These are phyloP conservation scores for Nezara viridula DNA, from an alignment of 2,888 invertebrate genomes.

Conservation along the genomic window DNA sequence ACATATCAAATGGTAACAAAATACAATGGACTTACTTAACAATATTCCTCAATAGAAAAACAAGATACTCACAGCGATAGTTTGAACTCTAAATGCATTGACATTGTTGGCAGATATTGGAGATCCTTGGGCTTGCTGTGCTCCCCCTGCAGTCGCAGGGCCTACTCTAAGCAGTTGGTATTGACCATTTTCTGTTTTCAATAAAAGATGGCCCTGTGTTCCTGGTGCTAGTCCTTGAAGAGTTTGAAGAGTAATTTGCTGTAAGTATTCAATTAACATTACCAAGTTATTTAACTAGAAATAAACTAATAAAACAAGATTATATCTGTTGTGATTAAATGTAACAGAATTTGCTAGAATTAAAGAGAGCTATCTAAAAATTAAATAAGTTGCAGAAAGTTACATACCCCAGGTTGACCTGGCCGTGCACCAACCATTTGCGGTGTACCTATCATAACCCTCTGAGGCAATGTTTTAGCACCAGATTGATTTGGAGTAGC, in stretches of 20 bases:
- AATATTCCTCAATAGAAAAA: conserved; percentile 54
- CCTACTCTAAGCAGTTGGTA: conserved; percentile 93
- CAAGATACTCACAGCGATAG: conserved; percentile 84
- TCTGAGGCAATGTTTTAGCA: conserved; percentile 83
- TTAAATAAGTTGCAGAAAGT: conserved; percentile 18
- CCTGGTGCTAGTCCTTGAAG: conserved; percentile 86
- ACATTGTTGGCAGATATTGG: conserved; percentile 68
- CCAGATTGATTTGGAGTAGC: conserved; percentile 76
- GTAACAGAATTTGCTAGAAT: background rate
- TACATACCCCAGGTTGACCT: conserved; percentile 83
- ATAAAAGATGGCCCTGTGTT: conserved; percentile 88
- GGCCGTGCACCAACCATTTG: conserved; percentile 87
- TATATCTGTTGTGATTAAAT: background rate
- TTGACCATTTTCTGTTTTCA: conserved; percentile 97
- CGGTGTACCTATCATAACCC: conserved; percentile 79
- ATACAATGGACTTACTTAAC: background rate
- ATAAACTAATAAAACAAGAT: background rate
- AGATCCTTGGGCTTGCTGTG: conserved; percentile 68
- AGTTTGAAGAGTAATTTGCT: conserved; percentile 90
- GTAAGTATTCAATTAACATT: conserved; percentile 65
- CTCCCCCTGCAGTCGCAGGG: conserved; percentile 75
- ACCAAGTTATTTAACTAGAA: background rate
- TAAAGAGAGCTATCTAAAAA: background rate
- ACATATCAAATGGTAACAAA: background rate
- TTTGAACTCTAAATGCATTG: conserved; percentile 81